These are phyloP conservation scores for Pseudobourletiella spinata DNA, from an alignment of 1,140 invertebrate species.

Conservation along the genomic window DNA sequence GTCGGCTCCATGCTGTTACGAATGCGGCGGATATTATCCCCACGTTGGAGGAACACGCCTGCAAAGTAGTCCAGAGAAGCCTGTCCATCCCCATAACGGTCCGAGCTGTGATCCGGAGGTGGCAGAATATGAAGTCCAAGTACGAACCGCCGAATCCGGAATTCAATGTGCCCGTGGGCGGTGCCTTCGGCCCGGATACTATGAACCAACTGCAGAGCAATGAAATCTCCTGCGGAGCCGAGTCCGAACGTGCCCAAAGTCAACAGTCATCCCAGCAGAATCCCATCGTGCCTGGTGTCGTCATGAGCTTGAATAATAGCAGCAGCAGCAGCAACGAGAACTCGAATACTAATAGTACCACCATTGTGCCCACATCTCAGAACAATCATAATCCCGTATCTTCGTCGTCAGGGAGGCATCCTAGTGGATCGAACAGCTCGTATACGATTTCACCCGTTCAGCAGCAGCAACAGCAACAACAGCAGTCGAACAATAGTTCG, in stretches of 20 bases:
- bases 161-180: conserved; percentile 31
- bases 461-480: neutral
- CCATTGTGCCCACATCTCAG: neutral
- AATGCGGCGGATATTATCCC: conserved; percentile 48
- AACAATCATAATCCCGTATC: neutral
- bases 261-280: conserved; percentile 7
- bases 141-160: conserved; percentile 37
- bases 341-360: neutral
- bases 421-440: neutral
- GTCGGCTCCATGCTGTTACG: conserved; percentile 53
- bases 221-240: conserved; percentile 27
- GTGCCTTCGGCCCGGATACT: conserved; percentile 13
- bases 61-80: conserved; percentile 77
- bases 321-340: neutral
- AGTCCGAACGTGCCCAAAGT: conserved; percentile 21
- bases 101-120: conserved; percentile 59
- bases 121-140: conserved; percentile 41
- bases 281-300: conserved; percentile 14
- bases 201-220: conserved; percentile 6
- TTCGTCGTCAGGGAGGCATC: conserved; percentile 2
- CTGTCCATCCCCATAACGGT: conserved; percentile 85
- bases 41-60: conserved; percentile 63
- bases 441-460: conserved; percentile 16
- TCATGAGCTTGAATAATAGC: conserved; percentile 31
- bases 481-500: too few relatives aligned